Base-by-base conservation (phyloP, 2,888 invertebrate species). In the Cataglyphis albicans region DNA sequence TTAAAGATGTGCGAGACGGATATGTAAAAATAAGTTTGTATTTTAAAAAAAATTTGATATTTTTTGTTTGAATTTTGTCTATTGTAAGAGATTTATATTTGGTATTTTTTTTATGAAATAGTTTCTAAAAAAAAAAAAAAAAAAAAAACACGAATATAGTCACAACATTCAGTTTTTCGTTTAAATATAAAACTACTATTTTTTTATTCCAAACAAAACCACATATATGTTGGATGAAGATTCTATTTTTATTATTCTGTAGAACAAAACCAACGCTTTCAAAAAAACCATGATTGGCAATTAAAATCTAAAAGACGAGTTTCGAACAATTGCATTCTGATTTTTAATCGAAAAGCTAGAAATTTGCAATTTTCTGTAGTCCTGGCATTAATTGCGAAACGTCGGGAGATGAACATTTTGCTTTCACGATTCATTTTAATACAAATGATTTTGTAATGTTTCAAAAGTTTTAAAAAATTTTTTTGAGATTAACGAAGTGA, bases 341-440 rank as follows among this genome's bases (percentile, higher is more conserved):
- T 10, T 35, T 70, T 70, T 59, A 70, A 70, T 80, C 44, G 21
- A 80, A 80, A 80, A 80, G 12, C 12, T 59, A 80, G 41, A 44
- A 68, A 44, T 44, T 41, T 6, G 21, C 70, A 44, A 61, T 80
- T 80, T 80, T n/a, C 3, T 41, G 3, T 76, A 15, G 21, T 25
- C 4, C 38, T 52, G n/a, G 25, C 32, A 44, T 41, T 78, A 21
- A 65, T 35, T 38, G 52, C 52, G 25, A 59, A 64, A 15, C 4
- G n/a, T 32, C 9, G 2, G n/a, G 18, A 44, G 70, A 18, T 57
- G 5, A 41, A 59, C 7, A 10, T 10, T 80, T 44, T 21, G 18
- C 48, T 4, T 32, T 67, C 15, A 21, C 21, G 35, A 29, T 41
- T 59, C 12, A 18, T 48, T 12, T 65, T n/a, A 15, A 41, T 15